Evolutionary conservation across 92 coral and sea anemone species (phyloP), one percentile per base, ranked within the genome.

Genomic region (Umimayanthus chanpuru): DNA sequence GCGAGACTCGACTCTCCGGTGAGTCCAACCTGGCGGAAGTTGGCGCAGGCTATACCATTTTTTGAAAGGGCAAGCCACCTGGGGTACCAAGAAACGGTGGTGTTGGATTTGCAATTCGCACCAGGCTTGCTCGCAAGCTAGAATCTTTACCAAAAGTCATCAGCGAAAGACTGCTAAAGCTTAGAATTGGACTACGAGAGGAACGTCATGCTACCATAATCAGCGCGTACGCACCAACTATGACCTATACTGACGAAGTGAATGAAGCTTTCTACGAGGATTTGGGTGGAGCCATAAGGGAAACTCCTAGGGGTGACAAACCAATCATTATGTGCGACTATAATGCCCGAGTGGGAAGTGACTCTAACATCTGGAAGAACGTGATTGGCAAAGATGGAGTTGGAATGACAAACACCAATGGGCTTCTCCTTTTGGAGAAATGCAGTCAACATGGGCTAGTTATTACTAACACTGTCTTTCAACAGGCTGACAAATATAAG

Each of bases 171-270:
- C 21, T 65, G 73, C 1, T 82, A 40, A 56, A 14, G 79, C 47
- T 82, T 21, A 26, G 74, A 38, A 64, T 83, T 16, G 80, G 32
- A n/a, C 50, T 83, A 12, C 50, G 2, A 83, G 30, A 49, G 58
- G 55, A 30, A 1, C 53, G 36, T 14, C 76, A 29, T 83, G 87
- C 87, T n/a, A 67, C 77, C n/a, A 83, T 83, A 28, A 38, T 83
- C 36, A 56, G 87, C 55, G 44, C 50, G 28, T 83, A 83, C 30
- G 58, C 87, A 25, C 87, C 79, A 65, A 83, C 79, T 67, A 56
- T 66, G 79, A 53, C 71, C 20, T 43, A 80, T 18, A 43, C 78
- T 38, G 78, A 74, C 14, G 78, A 74, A 32, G 78, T 38, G 49
- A 74, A 74, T 1, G 78, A 74, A 23, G 28, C 47, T 32, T 74